Evolutionary conservation across 2,888 invertebrate species (phyloP).

Genomic region (Pinctada fucata): DNA sequence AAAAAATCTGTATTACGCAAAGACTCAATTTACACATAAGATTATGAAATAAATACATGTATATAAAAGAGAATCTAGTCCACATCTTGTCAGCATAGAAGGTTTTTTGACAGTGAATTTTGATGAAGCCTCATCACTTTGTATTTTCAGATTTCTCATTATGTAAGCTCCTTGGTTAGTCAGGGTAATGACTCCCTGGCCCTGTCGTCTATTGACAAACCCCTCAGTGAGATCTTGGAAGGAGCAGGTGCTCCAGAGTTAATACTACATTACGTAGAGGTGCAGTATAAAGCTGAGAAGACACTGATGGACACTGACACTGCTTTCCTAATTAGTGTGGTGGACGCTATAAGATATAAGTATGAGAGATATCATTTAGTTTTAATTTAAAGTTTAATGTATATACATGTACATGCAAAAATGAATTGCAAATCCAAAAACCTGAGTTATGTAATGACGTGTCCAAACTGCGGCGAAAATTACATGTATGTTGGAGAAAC

Average conservation of each 20-base stretch:
- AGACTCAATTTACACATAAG: too few species aligned
- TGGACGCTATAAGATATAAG: constrained; percentile 70
- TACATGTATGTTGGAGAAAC: too few species aligned
- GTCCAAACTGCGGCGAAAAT: too few species aligned
- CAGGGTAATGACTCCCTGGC: constrained; percentile 59
- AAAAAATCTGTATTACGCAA: too few species aligned
- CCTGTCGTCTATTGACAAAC: constrained; percentile 59
- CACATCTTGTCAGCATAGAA: too few species aligned
- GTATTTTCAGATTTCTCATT: constrained; percentile 51
- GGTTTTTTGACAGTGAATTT: too few species aligned
- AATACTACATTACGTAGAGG: constrained; percentile 52
- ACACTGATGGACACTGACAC: constrained; percentile 69
- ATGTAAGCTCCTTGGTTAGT: constrained; percentile 57
- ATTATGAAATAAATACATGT: too few species aligned
- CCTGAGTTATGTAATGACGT: neutral
- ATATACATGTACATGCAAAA: neutral
- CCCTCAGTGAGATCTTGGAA: constrained; percentile 49
- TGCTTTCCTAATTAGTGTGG: constrained; percentile 60
- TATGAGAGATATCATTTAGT: constrained; percentile 31
- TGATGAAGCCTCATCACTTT: too few species aligned
- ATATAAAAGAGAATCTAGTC: too few species aligned
- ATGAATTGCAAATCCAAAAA: neutral
- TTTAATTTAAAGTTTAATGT: neutral
- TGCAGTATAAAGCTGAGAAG: constrained; percentile 54
- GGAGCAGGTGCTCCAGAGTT: constrained; percentile 42